Evolutionary conservation across 2,888 invertebrate species (phyloP).

Genomic region (Microdon myrmicae): DNA sequence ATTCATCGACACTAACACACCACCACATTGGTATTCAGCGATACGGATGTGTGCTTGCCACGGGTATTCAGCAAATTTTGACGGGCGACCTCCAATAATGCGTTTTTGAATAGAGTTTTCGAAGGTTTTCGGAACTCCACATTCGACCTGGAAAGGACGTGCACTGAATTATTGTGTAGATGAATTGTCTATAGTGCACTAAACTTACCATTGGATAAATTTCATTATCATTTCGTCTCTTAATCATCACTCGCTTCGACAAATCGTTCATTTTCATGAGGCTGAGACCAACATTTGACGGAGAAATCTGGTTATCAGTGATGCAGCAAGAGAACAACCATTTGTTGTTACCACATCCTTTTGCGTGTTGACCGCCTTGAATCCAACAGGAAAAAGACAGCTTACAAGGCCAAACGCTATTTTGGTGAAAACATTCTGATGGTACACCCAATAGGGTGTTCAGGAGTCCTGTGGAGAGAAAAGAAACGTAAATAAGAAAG

Average conservation of each 20-base stretch:
- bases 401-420: constrained; percentile 74
- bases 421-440: constrained; percentile 67
- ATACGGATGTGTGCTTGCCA: constrained; percentile 90
- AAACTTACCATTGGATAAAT: constrained; percentile 55
- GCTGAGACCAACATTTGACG: constrained; percentile 60
- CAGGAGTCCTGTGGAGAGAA: constrained; percentile 64
- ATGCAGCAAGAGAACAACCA: constrained; percentile 81
- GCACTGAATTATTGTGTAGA: too few relatives aligned
- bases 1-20: constrained; percentile 79
- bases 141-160: constrained; percentile 68
- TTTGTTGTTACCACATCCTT: constrained; percentile 75
- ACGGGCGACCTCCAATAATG: constrained; percentile 84
- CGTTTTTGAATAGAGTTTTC: constrained; percentile 74
- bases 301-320: constrained; percentile 59
- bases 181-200: neutral
- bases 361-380: constrained; percentile 74
- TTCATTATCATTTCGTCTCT: constrained; percentile 64
- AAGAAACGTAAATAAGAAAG: neutral
- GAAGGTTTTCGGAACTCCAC: constrained; percentile 73
- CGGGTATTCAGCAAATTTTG: constrained; percentile 79
- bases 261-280: constrained; percentile 57
- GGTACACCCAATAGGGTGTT: constrained; percentile 65
- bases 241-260: constrained; percentile 63
- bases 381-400: constrained; percentile 80
- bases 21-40: constrained; percentile 84